A percentile compares a stretch with the other conserved stretches of the same genome.
phyloP scores from a whole-genome alignment of 2,888 invertebrate genomes.

The Poecilus cupreus region DNA sequence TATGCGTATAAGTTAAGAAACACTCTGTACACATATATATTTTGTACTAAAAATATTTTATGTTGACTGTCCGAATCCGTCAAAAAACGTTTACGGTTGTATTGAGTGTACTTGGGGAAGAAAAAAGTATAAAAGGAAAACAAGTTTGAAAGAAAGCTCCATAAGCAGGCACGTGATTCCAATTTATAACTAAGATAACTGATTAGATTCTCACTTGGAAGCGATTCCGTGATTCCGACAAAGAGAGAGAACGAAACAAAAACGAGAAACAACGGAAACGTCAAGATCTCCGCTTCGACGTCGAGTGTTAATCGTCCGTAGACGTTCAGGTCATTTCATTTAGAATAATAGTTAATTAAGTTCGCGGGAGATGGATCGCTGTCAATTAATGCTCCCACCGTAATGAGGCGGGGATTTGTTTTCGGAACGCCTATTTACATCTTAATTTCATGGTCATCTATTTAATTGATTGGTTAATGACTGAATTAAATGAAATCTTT shows the following conservation, averaged over 20 bases:
- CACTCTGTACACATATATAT: no score
- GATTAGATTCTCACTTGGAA: constrained; percentile 28
- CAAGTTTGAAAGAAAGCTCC: background rate
- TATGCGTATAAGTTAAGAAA: no score
- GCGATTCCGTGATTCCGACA: background rate
- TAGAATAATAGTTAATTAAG: constrained; percentile 53
- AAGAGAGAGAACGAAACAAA: background rate
- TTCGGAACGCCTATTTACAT: constrained; percentile 50
- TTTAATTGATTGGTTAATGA: constrained; percentile 55
- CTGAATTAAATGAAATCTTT: constrained; percentile 35
- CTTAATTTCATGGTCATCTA: constrained; percentile 56
- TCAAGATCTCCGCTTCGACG: background rate
- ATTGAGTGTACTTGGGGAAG: background rate
- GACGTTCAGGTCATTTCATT: constrained; percentile 38
- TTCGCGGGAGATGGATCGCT: background rate
- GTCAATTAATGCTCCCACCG: constrained; percentile 43
- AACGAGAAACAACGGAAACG: background rate
- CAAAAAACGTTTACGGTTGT: background rate
- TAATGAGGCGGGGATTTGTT: constrained; percentile 46
- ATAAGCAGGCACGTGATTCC: constrained; percentile 45
- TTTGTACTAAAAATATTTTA: no score
- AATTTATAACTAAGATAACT: constrained; percentile 43
- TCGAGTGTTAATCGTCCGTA: background rate
- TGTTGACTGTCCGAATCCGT: background rate
- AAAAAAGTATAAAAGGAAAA: constrained; percentile 15